Base-by-base conservation (phyloP, 2,113 vertebrate species). In the Oostethus manadensis region DNA sequence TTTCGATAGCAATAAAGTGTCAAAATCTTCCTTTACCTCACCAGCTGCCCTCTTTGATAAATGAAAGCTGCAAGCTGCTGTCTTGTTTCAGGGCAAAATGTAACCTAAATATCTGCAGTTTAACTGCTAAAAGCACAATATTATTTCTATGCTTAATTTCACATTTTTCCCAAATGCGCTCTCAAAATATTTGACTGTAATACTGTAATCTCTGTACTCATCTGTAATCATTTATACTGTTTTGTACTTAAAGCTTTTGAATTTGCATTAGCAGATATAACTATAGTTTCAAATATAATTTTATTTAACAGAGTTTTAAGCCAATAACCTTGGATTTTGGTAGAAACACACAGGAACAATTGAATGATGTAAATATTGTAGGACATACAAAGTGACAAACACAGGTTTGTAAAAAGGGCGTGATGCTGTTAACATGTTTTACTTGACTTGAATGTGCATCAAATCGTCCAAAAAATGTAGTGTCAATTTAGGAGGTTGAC, bases 1-100 rank as follows among this genome's bases (percentile, higher is more conserved):
- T 62, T 81, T 51, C 61, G 49, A 77, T 49, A 86, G 84, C 85
- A 86, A 85, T 86, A 86, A 84, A 22, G 57, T 76, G 22, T 76
- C 60, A 50, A 73, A 16, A 33, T 51, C 57, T 20, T 51, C 55
- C 38, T 47, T 48, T 62, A 48, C 22, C 47, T 67, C 15, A 53
- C 51, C 45, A 23, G 38, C 49, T 58, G 8, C n/a, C 72, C 43
- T 15, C 3, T 63, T 62, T 51, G 55, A 23, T 75, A 57, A 64
- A 64, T 62, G 22, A 14, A 54, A 14, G 46, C 22, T 8, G 35
- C n/a, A 50, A 4, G 62, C n/a, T n/a, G 48, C 33, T 59, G 57
- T 26, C 23, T 26, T 76, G 65, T 77, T 62, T 76, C 42, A 67
- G 56, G 70, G 70, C 63, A 50, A 51, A 33, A 56, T 62, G 40